These are phyloP conservation scores for Grallaria varia DNA, from an alignment of 2,113 vertebrate genomes.

Conservation along the genomic window DNA sequence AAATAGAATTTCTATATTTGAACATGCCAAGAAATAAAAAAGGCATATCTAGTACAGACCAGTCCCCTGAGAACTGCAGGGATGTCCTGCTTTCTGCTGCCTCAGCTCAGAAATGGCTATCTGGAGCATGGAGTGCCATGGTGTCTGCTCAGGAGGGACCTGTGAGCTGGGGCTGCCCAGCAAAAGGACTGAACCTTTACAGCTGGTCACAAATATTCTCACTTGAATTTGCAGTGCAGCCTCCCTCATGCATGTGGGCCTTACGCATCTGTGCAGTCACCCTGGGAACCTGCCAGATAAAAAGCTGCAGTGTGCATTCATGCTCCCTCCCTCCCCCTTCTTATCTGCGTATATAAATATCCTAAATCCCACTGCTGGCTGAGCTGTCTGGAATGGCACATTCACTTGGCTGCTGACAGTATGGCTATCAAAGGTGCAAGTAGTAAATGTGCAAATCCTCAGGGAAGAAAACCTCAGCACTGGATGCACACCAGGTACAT, in stretches of 20 bases:
- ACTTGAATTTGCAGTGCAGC: neutral
- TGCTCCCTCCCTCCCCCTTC: accelerated
- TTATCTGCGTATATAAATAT: neutral
- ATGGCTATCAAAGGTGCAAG: neutral
- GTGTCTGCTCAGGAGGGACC: neutral
- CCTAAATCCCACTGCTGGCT: neutral
- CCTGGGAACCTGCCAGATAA: neutral
- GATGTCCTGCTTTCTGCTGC: neutral
- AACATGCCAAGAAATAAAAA: neutral
- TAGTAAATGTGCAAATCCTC: neutral
- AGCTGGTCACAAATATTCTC: neutral
- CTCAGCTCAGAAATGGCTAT: neutral
- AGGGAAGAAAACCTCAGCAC: neutral
- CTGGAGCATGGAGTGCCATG: accelerated
- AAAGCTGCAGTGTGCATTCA: neutral
- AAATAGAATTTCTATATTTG: neutral
- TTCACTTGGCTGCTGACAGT: neutral
- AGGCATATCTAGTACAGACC: neutral
- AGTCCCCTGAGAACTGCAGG: accelerated
- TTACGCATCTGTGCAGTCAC: neutral
- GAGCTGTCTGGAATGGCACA: neutral
- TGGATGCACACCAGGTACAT: neutral
- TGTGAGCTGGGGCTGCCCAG: neutral
- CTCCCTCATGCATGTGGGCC: neutral
- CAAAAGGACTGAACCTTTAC: neutral